These are phyloP conservation scores for Lepisosteus oculatus DNA, from an alignment of 2,113 vertebrate species.

Conservation along the genomic window DNA sequence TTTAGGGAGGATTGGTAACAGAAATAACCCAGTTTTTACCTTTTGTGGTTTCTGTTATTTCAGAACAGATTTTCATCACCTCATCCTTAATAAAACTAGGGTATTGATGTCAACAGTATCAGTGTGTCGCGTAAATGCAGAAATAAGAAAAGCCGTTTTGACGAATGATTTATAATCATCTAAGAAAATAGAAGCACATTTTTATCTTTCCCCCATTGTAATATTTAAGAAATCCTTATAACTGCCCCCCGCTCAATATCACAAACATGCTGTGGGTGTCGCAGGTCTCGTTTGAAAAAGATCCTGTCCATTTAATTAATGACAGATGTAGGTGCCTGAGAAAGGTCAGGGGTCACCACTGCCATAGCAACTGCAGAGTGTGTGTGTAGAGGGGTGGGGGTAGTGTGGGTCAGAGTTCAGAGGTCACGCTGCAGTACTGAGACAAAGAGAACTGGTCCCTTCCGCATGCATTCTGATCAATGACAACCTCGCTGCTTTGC, in stretches of 20 bases:
- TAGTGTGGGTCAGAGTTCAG: slow-evolving; percentile 60
- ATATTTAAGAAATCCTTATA: too few species aligned
- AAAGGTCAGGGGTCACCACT: slow-evolving; percentile 70
- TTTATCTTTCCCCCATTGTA: too few species aligned
- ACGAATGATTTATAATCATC: too few species aligned
- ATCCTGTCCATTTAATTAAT: slow-evolving; percentile 69
- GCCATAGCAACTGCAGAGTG: slow-evolving; percentile 58
- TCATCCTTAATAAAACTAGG: too few species aligned
- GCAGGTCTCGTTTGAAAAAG: slow-evolving; percentile 27
- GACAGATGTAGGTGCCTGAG: slow-evolving; percentile 75
- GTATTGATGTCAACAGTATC: too few species aligned
- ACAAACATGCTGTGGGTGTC: slow-evolving; percentile 21
- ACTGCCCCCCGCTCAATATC: slow-evolving; percentile 11
- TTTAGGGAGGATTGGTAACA: too few species aligned
- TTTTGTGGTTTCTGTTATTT: too few species aligned
- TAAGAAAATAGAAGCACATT: too few species aligned
- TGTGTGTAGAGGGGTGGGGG: slow-evolving; percentile 45
- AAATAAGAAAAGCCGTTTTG: too few species aligned
- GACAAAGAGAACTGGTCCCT: slow-evolving; percentile 65
- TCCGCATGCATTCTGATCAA: slow-evolving; percentile 55
- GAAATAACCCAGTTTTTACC: too few species aligned
- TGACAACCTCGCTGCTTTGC: slow-evolving; percentile 35
- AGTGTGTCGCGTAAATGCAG: too few species aligned
- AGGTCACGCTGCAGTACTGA: slow-evolving; percentile 67
- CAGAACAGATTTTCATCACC: too few species aligned